Evolutionary conservation across 2,888 invertebrate species (phyloP), one percentile per base, ranked within the genome.

Genomic region (Polia nebulosa): DNA sequence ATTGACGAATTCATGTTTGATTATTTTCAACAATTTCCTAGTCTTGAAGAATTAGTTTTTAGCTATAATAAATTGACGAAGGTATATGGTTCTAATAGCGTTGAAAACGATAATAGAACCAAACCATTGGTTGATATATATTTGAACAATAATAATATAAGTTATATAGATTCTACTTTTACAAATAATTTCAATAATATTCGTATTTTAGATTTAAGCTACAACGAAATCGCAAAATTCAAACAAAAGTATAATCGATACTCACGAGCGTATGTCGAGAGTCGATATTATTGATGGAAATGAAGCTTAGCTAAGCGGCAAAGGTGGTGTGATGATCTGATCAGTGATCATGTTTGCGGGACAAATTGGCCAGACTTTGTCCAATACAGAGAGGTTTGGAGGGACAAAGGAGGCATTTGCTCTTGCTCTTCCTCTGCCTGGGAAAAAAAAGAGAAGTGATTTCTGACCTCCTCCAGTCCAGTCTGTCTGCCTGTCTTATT

Each of bases 11-110:
- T 82, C 8, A 27, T 11, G 0, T 41, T 57, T 47, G 41, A 71
- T 44, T 44, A 34, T 52, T 60, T 76, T 9, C 13, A 53, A n/a
- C 13, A 55, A n/a, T 55, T 56, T 3, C 34, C 41, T 7, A 22
- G 20, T 36, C 20, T 74, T 2, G 11, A 20, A 27, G 8, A 6
- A 3, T 44, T 81, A 27, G 56, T 81, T 70, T 45, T 81, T 13
- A 62, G 66, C 27, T 57, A 27, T 51, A 81, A 83, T 53, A 57
- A 64, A 52, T 39, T 78, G n/a, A 39, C 32, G 15, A 60, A 63
- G 52, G 20, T 76, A 45, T 29, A 34, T 8, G 36, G 47, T 3
- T 47, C 27, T 39, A 17, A 45, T 17, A 32, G 7, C 3, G 0
- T 22, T 15, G 9, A 41, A 36, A 13, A 13, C 2, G 2, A 5